Base-by-base conservation (phyloP, 2,113 vertebrate genomes). In the Chaetorhynchus papuensis region DNA sequence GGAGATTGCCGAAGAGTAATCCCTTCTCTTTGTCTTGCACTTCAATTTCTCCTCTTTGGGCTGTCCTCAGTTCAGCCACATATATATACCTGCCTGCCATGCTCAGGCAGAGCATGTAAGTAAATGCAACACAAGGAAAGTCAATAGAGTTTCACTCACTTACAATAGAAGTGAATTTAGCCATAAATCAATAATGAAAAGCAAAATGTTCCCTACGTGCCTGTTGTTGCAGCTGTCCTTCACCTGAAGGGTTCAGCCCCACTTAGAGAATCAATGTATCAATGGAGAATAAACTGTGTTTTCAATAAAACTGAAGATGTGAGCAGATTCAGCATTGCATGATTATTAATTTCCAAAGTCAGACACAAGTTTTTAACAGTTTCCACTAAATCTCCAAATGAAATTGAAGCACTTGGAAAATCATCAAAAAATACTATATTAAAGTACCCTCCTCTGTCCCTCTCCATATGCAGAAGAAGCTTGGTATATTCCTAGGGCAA, bases 241-340 rank as follows among this genome's bases (percentile, higher is more conserved):
- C 78, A 71, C 88, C 79, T 84, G 59, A 82, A 77, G 82, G 95
- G 91, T 93, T 96, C 96, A 92, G 53, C 42, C 70, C 64, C 95
- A 94, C 96, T 97, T 96, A 96, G 88, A 83, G 72, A 97, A 97
- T 97, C 93, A 92, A 97, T 96, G 95, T 94, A 97, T 96, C 23
- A 79, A 90, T 87, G 82, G 89, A 89, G 89, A 96, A 57, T 45
- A 91, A 91, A 90, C 92, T 69, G 50, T 82, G 75, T 92, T 97
- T 97, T 97, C 96, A 94, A 96, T 97, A 94, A 97, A 96, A 92
- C 56, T 94, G 70, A 94, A 93, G 37, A 89, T 93, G 79, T 71
- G 87, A 83, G 53, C 68, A 83, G 74, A 66, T 87, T 79, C 63
- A 83, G 28, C 35, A 47, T 37, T 68, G 52, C 45, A 61, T 61